Evolutionary conservation across 1,140 invertebrate species (phyloP).

Genomic region (Alviniconcha marisindica): DNA sequence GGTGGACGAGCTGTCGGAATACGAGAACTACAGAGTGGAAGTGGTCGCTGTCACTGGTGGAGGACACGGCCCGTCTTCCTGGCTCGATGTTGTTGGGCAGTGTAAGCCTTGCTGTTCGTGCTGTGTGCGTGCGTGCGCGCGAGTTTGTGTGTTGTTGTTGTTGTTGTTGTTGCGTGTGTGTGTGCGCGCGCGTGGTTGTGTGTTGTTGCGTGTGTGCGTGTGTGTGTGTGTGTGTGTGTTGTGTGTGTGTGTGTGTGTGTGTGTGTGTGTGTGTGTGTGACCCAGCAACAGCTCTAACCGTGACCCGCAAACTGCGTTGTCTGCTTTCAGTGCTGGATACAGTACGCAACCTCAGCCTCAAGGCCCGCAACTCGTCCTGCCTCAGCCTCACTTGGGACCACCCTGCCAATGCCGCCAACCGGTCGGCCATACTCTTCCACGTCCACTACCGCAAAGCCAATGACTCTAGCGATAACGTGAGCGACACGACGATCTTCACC

Average conservation of each 20-base stretch:
- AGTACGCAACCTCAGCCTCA: neutral
- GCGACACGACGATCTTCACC: too few relatives aligned
- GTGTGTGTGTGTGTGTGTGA: neutral
- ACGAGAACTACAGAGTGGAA: constrained; percentile 39
- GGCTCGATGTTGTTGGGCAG: neutral
- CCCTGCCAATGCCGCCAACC: neutral
- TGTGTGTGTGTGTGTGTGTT: too few relatives aligned
- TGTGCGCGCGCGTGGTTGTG: too few relatives aligned
- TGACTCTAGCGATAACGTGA: neutral
- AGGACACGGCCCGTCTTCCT: neutral
- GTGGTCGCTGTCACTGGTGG: constrained; percentile 5
- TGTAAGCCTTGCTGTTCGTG: neutral
- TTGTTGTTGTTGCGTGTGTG: too few relatives aligned
- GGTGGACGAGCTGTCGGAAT: constrained; percentile 2
- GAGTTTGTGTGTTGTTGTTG: too few relatives aligned
- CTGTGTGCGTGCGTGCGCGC: too few relatives aligned
- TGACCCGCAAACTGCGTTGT: neutral
- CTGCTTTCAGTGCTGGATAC: neutral
- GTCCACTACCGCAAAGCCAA: neutral
- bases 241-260: too few relatives aligned
- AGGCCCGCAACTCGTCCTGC: constrained; percentile 10
- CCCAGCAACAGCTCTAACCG: neutral
- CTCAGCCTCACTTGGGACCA: neutral
- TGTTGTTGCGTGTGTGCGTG: too few relatives aligned
- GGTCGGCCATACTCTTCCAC: neutral